Evolutionary conservation across 2,113 vertebrate genomes (phyloP).

Genomic region (Grus americana): DNA sequence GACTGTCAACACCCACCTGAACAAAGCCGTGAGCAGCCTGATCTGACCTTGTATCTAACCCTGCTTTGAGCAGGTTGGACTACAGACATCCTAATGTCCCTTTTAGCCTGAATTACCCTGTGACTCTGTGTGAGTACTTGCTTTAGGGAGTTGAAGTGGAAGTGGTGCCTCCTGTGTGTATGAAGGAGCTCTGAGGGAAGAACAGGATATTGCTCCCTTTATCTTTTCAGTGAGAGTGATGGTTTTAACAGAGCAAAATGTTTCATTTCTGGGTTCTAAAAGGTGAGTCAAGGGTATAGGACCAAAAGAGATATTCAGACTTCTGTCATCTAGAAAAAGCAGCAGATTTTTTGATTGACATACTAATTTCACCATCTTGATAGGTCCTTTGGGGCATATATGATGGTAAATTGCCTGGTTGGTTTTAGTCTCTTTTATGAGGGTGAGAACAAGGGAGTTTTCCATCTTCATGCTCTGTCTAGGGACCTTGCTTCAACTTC

Average conservation of each 20-base stretch:
- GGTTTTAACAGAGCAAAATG: not conserved
- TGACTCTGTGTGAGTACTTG: not conserved
- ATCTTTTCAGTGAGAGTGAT: not conserved
- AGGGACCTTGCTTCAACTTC: not conserved
- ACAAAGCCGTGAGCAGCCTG: not conserved
- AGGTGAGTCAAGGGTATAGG: not conserved
- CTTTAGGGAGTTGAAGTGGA: not conserved
- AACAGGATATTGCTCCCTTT: not conserved
- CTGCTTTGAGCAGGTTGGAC: not conserved
- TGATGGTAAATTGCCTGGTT: not conserved
- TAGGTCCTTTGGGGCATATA: not conserved
- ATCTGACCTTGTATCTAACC: not conserved
- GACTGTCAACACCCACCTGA: not conserved
- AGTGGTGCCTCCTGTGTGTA: not conserved
- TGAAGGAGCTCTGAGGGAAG: not conserved
- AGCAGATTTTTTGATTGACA: not conserved
- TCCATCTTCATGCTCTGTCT: not conserved
- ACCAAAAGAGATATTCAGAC: not conserved
- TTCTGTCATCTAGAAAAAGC: not conserved
- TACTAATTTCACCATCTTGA: not conserved
- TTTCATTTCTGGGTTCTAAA: not conserved
- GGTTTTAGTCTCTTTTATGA: not conserved
- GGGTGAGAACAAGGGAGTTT: not conserved
- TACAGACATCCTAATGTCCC: not conserved
- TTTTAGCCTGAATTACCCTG: not conserved